Conservation (phyloP, 1,140 invertebrate species). For the Batillaria attramentaria region DNA sequence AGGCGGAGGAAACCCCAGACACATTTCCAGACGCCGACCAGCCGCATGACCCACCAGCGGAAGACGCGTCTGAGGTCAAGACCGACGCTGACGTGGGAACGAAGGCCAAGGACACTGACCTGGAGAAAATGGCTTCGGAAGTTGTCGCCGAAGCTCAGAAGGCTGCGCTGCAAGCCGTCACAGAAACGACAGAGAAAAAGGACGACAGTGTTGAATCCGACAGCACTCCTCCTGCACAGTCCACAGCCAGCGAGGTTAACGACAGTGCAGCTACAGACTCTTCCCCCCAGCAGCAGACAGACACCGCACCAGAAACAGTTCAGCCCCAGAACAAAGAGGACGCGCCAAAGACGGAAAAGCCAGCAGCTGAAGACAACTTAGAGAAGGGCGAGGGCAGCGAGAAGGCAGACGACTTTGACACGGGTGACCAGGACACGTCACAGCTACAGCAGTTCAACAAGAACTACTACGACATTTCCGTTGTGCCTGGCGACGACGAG, state of each 20-base stretch:
- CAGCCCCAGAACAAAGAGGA: not conserved
- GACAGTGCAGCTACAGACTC: no score
- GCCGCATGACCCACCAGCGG: not conserved
- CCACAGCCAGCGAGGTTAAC: no score
- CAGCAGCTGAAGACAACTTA: not conserved
- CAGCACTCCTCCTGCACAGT: no score
- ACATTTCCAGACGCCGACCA: not conserved
- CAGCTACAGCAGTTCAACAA: constrained; percentile 21
- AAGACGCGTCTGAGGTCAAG: not conserved
- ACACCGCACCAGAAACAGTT: no score
- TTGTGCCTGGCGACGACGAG: not conserved
- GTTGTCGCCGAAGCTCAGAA: not conserved
- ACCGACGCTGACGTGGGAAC: not conserved
- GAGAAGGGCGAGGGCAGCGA: not conserved
- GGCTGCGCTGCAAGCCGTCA: not conserved
- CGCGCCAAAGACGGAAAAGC: not conserved
- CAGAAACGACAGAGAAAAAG: no score
- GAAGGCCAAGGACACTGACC: not conserved
- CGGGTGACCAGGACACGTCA: not conserved
- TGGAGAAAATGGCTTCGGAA: constrained; percentile 12
- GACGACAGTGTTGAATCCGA: no score
- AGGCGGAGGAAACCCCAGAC: constrained; percentile 1
- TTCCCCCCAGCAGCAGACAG: no score
- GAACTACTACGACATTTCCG: not conserved
- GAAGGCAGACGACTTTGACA: not conserved